These are phyloP conservation scores for Scolopax mira DNA, from an alignment of 2,113 vertebrate species.

Conservation along the genomic window DNA sequence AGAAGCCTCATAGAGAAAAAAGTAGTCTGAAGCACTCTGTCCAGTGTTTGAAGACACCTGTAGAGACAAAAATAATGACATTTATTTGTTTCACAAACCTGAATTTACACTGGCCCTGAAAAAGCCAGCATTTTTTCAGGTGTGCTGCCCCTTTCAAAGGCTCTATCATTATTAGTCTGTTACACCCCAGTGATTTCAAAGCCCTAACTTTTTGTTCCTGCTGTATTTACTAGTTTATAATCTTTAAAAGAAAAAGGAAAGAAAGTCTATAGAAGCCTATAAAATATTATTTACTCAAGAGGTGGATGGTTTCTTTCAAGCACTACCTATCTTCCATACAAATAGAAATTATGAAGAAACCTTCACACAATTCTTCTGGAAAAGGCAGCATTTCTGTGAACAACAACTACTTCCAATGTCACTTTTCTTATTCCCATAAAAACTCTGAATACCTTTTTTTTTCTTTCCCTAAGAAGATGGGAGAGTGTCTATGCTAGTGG, in stretches of 20 bases:
- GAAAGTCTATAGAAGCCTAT: background rate
- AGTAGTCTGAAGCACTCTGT: background rate
- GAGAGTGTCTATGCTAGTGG: rapidly evolving
- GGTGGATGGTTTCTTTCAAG: background rate
- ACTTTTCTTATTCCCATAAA: background rate
- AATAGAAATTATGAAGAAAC: background rate
- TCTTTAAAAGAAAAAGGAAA: background rate
- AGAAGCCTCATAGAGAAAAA: background rate
- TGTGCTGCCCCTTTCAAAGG: background rate
- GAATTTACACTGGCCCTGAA: background rate
- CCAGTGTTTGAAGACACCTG: background rate
- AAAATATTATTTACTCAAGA: conserved; percentile 41
- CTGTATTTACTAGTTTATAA: background rate
- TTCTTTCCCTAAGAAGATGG: background rate
- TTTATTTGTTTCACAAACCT: background rate
- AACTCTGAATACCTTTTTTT: background rate
- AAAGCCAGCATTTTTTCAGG: background rate
- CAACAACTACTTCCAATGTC: background rate
- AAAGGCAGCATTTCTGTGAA: background rate
- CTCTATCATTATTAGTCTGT: background rate
- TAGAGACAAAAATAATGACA: background rate
- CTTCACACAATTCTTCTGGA: background rate
- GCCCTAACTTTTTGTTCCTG: background rate
- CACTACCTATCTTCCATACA: background rate
- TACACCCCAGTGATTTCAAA: background rate